Conservation (phyloP, 37 sponge, comb jelly and placozoan genomes). For the Aphrocallistes beatrix region DNA sequence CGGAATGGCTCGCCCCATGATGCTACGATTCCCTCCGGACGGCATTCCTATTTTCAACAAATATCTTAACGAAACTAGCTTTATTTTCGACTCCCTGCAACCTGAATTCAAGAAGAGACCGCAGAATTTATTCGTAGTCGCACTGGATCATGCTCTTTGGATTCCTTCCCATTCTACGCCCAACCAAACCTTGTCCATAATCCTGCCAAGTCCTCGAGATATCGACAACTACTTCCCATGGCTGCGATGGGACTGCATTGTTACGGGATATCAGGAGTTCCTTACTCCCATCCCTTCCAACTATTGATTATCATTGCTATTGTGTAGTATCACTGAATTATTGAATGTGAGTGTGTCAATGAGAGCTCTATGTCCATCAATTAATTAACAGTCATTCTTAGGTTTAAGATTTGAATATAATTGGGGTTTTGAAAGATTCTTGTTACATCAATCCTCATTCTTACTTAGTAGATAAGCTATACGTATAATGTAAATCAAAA, state of each 20-base stretch:
- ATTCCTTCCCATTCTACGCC: background rate
- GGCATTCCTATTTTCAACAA: background rate
- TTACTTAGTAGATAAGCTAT: too few species aligned
- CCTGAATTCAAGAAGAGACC: background rate
- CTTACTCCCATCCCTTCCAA: background rate
- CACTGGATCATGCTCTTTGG: background rate
- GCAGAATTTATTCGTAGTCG: background rate
- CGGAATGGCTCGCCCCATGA: background rate
- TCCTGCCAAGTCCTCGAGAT: background rate
- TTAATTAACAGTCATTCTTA: too few species aligned
- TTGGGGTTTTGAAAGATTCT: too few species aligned
- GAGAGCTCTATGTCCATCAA: too few species aligned
- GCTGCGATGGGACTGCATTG: conserved; percentile 3
- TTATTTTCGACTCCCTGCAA: background rate
- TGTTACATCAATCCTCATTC: too few species aligned
- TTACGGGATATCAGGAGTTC: conserved; percentile 1
- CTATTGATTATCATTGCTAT: background rate
- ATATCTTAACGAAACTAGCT: background rate
- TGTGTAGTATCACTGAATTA: too few species aligned
- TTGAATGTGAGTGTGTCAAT: too few species aligned
- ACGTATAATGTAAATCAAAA: too few species aligned
- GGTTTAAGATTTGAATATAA: too few species aligned
- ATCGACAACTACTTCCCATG: background rate
- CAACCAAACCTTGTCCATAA: background rate
- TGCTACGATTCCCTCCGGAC: background rate